These are phyloP conservation scores for Pangasianodon gigas DNA, from an alignment of 2,113 vertebrate species.

Conservation along the genomic window DNA sequence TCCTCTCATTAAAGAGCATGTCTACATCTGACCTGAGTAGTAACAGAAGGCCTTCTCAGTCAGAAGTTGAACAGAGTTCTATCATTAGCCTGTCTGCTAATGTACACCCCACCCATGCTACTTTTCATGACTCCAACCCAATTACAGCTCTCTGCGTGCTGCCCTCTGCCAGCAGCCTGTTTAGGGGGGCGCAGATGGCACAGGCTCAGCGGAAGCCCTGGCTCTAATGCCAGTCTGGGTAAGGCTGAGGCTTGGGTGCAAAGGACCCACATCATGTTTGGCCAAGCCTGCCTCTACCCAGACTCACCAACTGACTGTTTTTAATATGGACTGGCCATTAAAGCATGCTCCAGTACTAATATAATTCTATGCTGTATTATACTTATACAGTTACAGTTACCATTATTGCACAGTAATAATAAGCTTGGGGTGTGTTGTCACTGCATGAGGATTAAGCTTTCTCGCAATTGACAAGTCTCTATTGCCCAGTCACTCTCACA, in stretches of 20 bases:
- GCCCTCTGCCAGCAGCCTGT: constrained; percentile 52
- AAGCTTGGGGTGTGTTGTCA: background rate
- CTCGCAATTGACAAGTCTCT: background rate
- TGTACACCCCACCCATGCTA: constrained; percentile 23
- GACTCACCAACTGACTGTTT: background rate
- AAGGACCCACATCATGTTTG: constrained; percentile 14
- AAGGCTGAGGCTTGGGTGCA: constrained; percentile 33
- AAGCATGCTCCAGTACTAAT: background rate
- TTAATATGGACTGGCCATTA: background rate
- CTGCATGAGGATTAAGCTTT: background rate
- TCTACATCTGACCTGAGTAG: constrained; percentile 43
- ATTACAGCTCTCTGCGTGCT: constrained; percentile 55
- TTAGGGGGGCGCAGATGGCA: constrained; percentile 52
- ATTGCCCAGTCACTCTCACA: constrained; percentile 12
- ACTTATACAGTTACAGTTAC: background rate
- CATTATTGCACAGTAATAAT: background rate
- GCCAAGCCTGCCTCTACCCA: background rate
- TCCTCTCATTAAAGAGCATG: constrained; percentile 24
- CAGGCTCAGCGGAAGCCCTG: constrained; percentile 50
- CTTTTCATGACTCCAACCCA: constrained; percentile 50
- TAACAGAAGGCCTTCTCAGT: constrained; percentile 45
- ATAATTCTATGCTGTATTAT: background rate
- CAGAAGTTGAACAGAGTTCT: constrained; percentile 34
- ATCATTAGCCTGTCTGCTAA: constrained; percentile 53
- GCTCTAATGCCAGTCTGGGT: constrained; percentile 33